Evolutionary conservation across 2,888 invertebrate species (phyloP).

Genomic region (Thymelicus lineola): DNA sequence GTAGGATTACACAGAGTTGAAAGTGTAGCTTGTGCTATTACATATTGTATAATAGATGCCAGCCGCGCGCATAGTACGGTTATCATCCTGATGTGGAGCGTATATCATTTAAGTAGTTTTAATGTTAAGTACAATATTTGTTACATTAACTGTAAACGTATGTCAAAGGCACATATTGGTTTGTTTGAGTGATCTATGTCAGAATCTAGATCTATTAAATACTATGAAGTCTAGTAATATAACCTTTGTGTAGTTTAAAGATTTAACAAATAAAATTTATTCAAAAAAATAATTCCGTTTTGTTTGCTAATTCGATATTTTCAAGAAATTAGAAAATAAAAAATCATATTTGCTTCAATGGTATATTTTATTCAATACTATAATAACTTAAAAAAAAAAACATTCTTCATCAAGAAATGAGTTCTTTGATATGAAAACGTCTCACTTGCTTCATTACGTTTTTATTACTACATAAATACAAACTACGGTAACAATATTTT

Average conservation of each 20-base stretch:
- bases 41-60: constrained; percentile 30
- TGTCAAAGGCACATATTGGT: constrained; percentile 73
- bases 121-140: constrained; percentile 82
- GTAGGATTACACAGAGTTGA: constrained; percentile 56
- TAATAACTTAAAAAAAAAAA: constrained; percentile 28
- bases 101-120: constrained; percentile 68
- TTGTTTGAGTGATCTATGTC: constrained; percentile 74
- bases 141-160: constrained; percentile 71
- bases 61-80: constrained; percentile 23
- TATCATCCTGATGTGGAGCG: constrained; percentile 17
- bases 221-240: constrained; percentile 70
- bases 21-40: constrained; percentile 56
- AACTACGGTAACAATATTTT: constrained; percentile 77
- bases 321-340: constrained; percentile 6
- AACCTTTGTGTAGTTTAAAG: constrained; percentile 80
- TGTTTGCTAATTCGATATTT: constrained; percentile 11
- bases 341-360: constrained; percentile 26
- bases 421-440: constrained; percentile 30
- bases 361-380: constrained; percentile 30
- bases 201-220: constrained; percentile 62
- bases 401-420: constrained; percentile 22
- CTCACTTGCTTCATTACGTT: constrained; percentile 19
- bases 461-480: constrained; percentile 53
- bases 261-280: constrained; percentile 80
- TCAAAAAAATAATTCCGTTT: constrained; percentile 54